Base-by-base conservation (phyloP, 2,113 vertebrate species). In the Aspiorhynchus laticeps region DNA sequence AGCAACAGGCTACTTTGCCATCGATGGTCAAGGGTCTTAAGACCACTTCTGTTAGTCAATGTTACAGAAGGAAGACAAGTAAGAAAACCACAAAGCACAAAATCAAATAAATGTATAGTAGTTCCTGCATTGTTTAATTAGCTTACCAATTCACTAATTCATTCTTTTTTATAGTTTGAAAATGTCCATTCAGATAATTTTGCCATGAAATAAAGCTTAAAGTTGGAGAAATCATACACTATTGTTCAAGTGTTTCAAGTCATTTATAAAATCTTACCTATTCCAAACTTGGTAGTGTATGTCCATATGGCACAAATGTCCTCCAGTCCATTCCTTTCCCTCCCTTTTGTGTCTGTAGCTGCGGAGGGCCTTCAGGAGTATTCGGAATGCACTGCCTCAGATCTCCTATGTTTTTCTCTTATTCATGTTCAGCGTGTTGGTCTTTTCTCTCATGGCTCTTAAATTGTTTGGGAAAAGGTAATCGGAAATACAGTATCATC, bases 371-470 rank as follows among this genome's bases (percentile, higher is more conserved):
- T 97, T 98, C 90, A 93, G 97, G 38, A 98, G 96, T 93, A 97
- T 99, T 91, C 94, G 96, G 81, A 98, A 97, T 77, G 96, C 97
- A 0, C 93, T 99, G 33, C 97, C 97, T 0, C 96, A 99, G 91
- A 96, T 99, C 93, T 93, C 95, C 73, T 97, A 95, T 0, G 97
- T 99, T 80, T 97, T 98, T 92, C 91, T 98, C 87, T 93, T 99
- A 91, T 98, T 99, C 89, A 96, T 98, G 90, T 98, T 99, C 93
- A 98, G 96, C 71, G 87, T 99, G 85, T 95, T 98, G 24, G 95
- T 98, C 73, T 99, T 98, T 91, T 98, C 97, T 71, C 97, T 99
- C 59, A 97, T 99, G 97, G 97, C 96, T 56, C 86, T 97, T 89
- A 99, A 99, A 89, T 94, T 99, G 41, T 96, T 98, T 75, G 95